Base-by-base conservation (phyloP, 2,888 invertebrate species). In the Apamea anceps region DNA sequence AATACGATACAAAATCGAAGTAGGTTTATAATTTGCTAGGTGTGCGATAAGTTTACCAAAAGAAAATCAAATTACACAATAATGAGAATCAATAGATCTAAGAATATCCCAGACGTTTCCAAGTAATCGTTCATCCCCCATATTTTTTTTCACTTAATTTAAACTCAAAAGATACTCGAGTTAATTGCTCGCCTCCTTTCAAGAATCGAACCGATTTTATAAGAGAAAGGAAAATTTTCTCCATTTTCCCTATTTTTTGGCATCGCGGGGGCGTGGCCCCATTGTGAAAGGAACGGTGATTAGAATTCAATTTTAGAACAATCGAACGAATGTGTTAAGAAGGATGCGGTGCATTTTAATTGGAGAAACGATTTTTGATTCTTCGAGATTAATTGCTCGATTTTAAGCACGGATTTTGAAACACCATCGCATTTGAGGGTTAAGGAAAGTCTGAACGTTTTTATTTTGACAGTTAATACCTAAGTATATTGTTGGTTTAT, bases 281-380 rank as follows among this genome's bases (percentile, higher is more conserved):
- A 95, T 97, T 97, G 96, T 96, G 92, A 95, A 67, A 62, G 72
- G 86, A 95, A 94, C 94, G 96, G 96, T 96, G 96, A 97, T 97
- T 97, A 97, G 96, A 97, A 97, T 96, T 96, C 96, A 96, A 97
- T 97, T 96, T 96, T 94, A 93, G 96, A 95, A 96, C 96, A 97
- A 96, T 97, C 95, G 92, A 89, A 90, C 90, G 92, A 93, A 95
- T 95, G 95, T 96, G 95, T 95, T 93, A 90, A 93, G 93, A 94
- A 93, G 92, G 94, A 94, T 94, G 94, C 94, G 94, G 95, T 96
- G 96, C 96, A 96, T 96, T 96, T 95, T 96, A 96, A 96, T 96
- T 96, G 96, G 96, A 94, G 92, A 94, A 94, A 93, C 93, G 92
- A 94, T 93, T 94, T 89, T 91, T 91, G 93, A 92, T 84, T 88